These are phyloP conservation scores for Cryptoblepharus egeriae DNA, from an alignment of 2,797 vertebrate genomes.

Conservation along the genomic window DNA sequence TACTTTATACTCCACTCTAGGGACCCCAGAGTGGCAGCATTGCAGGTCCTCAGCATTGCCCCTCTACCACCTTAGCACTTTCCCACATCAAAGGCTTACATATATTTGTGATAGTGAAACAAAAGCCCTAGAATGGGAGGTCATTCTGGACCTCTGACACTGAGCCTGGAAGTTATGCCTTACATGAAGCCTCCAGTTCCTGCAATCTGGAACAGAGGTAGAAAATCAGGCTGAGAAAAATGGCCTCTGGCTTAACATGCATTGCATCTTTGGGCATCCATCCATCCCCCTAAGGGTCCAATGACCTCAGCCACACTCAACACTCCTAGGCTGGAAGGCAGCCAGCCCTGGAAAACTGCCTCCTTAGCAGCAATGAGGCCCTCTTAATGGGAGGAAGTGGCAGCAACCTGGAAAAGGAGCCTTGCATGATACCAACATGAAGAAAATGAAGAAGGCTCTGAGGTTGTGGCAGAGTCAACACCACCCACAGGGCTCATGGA, in stretches of 20 bases:
- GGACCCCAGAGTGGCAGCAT: too few species aligned
- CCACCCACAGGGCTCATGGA: neutral
- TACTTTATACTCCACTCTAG: too few species aligned
- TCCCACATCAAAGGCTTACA: too few species aligned
- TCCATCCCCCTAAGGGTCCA: constrained; percentile 6
- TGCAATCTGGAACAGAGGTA: too few species aligned
- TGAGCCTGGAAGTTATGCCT: neutral
- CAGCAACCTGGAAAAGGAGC: neutral
- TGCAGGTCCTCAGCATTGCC: too few species aligned
- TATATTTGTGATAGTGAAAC: too few species aligned
- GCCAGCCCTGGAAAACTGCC: neutral
- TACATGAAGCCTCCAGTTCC: neutral
- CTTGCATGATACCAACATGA: neutral
- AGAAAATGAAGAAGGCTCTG: neutral
- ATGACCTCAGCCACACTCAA: constrained; percentile 17
- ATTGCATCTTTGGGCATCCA: too few species aligned
- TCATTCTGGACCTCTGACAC: too few species aligned
- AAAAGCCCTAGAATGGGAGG: too few species aligned
- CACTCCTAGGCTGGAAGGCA: too few species aligned
- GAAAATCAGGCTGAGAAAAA: neutral
- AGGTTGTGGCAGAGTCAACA: neutral
- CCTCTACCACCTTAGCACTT: too few species aligned
- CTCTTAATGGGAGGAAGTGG: neutral
- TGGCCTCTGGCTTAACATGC: too few species aligned
- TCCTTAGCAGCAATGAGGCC: neutral